phyloP scores from a whole-genome alignment of 2,888 invertebrate genomes.

The Pharmacophagus antenor region DNA sequence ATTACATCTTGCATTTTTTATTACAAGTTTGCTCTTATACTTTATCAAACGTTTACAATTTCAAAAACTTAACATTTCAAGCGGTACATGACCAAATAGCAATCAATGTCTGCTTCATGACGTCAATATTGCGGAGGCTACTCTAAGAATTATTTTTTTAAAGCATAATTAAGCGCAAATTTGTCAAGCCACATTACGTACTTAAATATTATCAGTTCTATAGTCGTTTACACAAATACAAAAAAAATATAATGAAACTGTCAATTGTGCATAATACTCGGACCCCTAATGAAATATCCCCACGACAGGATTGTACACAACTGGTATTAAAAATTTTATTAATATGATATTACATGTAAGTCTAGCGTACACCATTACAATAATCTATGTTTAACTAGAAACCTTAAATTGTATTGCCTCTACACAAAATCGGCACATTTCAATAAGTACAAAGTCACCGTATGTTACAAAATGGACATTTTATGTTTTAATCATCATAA shows the following conservation, averaged over 20 bases:
- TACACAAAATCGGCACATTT: neutral
- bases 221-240: neutral
- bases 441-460: neutral
- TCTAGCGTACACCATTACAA: neutral
- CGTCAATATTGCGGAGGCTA: neutral
- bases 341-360: neutral
- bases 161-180: constrained; percentile 13
- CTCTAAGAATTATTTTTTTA: too few species aligned
- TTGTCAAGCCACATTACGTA: constrained; percentile 1
- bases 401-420: neutral
- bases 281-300: neutral
- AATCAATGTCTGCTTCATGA: constrained; percentile 3
- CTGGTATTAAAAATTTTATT: neutral
- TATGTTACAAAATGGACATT: neutral
- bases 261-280: neutral
- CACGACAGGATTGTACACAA: neutral
- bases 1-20: constrained; percentile 11
- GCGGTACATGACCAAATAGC: neutral
- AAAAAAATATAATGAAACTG: neutral
- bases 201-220: constrained; percentile 14
- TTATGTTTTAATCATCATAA: neutral
- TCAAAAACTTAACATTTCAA: constrained; percentile 15
- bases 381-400: neutral
- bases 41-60: constrained; percentile 20
- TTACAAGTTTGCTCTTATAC: constrained; percentile 14